Evolutionary conservation across 2,888 invertebrate genomes (phyloP).

Genomic region (Leistus spinibarbis): DNA sequence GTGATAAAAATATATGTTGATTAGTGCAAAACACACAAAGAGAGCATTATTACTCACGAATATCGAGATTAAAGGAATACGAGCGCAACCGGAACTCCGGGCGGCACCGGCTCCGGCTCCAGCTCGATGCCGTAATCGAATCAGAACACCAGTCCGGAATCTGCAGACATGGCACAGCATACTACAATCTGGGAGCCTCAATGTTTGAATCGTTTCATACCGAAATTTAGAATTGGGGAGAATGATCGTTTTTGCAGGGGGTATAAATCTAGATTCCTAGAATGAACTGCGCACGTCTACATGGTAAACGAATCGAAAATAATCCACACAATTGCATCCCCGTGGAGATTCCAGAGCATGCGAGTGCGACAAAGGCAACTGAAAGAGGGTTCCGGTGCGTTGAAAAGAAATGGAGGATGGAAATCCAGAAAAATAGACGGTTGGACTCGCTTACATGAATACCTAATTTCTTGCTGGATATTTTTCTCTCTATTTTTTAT

Average conservation of each 20-base stretch:
- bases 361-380: constrained; percentile 1
- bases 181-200: neutral
- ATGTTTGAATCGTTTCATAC: neutral
- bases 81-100: constrained; percentile 11
- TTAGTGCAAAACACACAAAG: neutral
- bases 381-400: neutral
- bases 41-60: neutral
- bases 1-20: too few relatives aligned
- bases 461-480: constrained; percentile 21
- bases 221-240: neutral
- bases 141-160: constrained; percentile 36
- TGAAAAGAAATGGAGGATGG: constrained; percentile 14
- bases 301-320: constrained; percentile 48
- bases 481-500: neutral
- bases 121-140: constrained; percentile 25
- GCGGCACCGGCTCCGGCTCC: constrained; percentile 4
- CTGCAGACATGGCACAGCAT: constrained; percentile 23
- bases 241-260: neutral
- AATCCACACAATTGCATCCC: constrained; percentile 47
- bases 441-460: constrained; percentile 13
- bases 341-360: constrained; percentile 36
- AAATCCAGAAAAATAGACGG: constrained; percentile 37
- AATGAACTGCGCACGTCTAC: constrained; percentile 43
- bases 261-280: constrained; percentile 12
- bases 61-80: constrained; percentile 5